Evolutionary conservation across 2,113 vertebrate species (phyloP).

Genomic region (Melanerpes aurifrons): DNA sequence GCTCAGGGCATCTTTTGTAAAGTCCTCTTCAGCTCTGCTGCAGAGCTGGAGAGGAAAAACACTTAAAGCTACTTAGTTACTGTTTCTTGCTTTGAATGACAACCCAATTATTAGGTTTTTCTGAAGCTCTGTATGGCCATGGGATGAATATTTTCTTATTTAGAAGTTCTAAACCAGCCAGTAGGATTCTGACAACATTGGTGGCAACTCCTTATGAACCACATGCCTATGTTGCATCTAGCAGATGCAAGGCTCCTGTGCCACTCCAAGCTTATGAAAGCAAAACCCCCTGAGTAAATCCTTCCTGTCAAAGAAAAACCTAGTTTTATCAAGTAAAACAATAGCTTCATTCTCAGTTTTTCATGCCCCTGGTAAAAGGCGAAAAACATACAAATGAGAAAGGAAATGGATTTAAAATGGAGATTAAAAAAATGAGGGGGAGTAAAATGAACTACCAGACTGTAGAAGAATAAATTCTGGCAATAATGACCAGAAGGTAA

Average conservation of each 20-base stretch:
- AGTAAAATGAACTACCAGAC: background rate
- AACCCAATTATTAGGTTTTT: background rate
- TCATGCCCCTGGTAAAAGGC: background rate
- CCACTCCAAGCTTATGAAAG: background rate
- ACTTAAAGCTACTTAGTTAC: background rate
- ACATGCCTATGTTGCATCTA: background rate
- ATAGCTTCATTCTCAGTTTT: background rate
- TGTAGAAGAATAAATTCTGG: background rate
- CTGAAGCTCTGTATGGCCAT: background rate
- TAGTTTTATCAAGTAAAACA: background rate
- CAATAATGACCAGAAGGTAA: constrained; percentile 31
- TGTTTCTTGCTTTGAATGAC: background rate
- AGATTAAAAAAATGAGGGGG: background rate
- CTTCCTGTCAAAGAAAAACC: background rate
- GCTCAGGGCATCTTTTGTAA: constrained; percentile 2
- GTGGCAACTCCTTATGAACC: background rate
- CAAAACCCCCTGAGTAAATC: background rate
- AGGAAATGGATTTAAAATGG: background rate
- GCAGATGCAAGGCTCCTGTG: background rate
- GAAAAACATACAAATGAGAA: background rate
- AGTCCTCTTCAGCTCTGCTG: background rate
- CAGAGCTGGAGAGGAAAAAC: background rate
- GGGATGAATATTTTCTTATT: background rate
- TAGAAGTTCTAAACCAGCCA: background rate
- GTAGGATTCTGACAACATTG: background rate